Evolutionary conservation across 2,113 vertebrate genomes (phyloP).

Genomic region (Holacanthus passer): DNA sequence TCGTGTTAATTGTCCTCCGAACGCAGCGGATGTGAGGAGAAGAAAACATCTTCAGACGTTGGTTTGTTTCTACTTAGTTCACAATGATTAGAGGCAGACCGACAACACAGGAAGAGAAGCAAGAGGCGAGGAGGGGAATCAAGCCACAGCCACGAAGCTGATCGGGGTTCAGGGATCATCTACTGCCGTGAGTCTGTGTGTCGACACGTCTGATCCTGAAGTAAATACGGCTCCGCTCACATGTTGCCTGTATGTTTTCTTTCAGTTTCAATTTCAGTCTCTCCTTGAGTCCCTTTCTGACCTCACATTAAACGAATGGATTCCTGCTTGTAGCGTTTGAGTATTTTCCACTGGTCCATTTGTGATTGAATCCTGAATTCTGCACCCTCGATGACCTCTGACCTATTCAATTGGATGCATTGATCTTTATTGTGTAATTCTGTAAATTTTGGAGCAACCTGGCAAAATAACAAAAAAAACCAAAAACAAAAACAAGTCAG

Average conservation of each 20-base stretch:
- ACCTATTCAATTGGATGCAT: too few species aligned
- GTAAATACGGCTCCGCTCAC: too few species aligned
- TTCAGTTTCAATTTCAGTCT: too few species aligned
- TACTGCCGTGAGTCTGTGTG: neutral
- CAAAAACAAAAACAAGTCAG: too few species aligned
- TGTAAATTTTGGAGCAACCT: too few species aligned
- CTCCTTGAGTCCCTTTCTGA: too few species aligned
- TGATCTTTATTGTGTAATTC: too few species aligned
- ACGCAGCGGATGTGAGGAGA: neutral
- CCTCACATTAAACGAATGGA: neutral
- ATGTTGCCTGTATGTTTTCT: too few species aligned
- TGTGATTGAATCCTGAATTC: neutral
- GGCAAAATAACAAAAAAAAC: too few species aligned
- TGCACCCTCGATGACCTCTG: neutral
- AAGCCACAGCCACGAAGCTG: too few species aligned
- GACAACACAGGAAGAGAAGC: neutral
- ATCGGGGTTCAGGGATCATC: neutral
- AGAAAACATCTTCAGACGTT: neutral
- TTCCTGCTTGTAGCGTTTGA: neutral
- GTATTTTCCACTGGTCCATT: neutral
- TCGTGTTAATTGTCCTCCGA: conserved; percentile 25
- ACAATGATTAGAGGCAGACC: neutral
- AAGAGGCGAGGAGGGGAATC: neutral
- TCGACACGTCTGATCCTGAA: too few species aligned
- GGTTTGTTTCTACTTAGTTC: neutral